Evolutionary conservation across 2,888 invertebrate genomes (phyloP).

Genomic region (Asteroscopus sphinx): DNA sequence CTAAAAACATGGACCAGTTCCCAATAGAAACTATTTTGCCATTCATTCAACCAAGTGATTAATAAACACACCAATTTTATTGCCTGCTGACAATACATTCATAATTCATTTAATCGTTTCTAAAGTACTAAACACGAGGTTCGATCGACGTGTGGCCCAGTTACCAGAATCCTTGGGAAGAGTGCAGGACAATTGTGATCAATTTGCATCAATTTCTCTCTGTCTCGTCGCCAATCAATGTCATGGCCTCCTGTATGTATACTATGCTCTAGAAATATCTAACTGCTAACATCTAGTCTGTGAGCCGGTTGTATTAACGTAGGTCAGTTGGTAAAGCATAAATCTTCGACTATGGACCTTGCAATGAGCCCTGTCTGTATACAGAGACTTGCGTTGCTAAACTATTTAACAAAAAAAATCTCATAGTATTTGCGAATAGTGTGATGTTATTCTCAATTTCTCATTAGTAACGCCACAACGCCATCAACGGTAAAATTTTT

Average conservation of each 20-base stretch:
- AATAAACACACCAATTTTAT: too few species aligned
- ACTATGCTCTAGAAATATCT: conserved; percentile 34
- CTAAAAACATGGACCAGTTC: too few species aligned
- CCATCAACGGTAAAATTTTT: too few species aligned
- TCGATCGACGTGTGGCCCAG: conserved; percentile 34
- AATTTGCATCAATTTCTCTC: conserved; percentile 57
- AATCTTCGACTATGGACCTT: conserved; percentile 2
- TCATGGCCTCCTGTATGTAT: conserved; percentile 37
- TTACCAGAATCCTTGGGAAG: conserved; percentile 44
- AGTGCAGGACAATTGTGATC: conserved; percentile 51
- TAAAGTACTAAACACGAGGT: conserved; percentile 22
- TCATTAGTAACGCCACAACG: too few species aligned
- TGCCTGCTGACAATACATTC: not conserved
- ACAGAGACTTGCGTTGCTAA: too few species aligned
- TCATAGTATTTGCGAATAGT: too few species aligned
- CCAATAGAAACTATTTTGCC: too few species aligned
- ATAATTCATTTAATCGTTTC: conserved; percentile 2
- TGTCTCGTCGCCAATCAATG: conserved; percentile 53
- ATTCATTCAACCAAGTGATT: too few species aligned
- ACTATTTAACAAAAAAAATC: too few species aligned
- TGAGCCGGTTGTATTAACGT: conserved; percentile 3
- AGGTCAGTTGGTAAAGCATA: conserved; percentile 9
- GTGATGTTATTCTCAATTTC: too few species aligned
- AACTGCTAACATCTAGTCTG: conserved; percentile 7
- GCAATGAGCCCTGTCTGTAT: too few species aligned